Evolutionary conservation across 2,888 invertebrate genomes (phyloP).

Genomic region (Dolomedes plantarius): DNA sequence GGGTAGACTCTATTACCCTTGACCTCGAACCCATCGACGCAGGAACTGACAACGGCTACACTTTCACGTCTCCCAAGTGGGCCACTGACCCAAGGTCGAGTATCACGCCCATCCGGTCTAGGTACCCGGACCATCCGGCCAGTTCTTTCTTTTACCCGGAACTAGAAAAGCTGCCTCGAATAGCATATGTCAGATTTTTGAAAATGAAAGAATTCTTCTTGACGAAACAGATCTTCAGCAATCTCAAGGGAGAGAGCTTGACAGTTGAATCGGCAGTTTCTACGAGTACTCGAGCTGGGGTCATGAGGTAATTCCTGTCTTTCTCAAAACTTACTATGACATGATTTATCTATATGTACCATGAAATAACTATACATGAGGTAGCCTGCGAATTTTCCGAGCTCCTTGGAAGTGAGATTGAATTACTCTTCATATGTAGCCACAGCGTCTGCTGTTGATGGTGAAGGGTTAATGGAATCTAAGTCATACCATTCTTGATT

Average conservation of each 20-base stretch:
- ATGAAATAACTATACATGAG: no score
- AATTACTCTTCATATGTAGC: no score
- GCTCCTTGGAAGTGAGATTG: no score
- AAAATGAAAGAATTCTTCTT: constrained; percentile 75
- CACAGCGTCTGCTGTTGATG: no score
- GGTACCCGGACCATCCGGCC: constrained; percentile 92
- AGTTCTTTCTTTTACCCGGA: constrained; percentile 96
- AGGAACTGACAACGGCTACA: constrained; percentile 95
- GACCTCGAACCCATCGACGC: constrained; percentile 95
- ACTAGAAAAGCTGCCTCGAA: constrained; percentile 88
- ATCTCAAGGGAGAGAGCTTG: constrained; percentile 35
- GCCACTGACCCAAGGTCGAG: constrained; percentile 92
- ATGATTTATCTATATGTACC: no score
- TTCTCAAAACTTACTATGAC: no score
- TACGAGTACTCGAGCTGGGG: constrained; percentile 11
- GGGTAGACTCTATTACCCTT: constrained; percentile 92
- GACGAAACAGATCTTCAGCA: constrained; percentile 23
- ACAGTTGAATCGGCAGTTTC: background rate
- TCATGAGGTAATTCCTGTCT: constrained; percentile 32
- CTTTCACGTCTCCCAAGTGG: constrained; percentile 98
- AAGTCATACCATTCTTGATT: no score
- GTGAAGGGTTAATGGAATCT: no score
- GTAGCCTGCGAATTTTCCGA: no score
- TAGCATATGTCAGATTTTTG: constrained; percentile 84
- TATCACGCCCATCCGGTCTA: constrained; percentile 91